Evolutionary conservation across 2,113 vertebrate genomes (phyloP).

Genomic region (Chamaetylas fuelleborni): DNA sequence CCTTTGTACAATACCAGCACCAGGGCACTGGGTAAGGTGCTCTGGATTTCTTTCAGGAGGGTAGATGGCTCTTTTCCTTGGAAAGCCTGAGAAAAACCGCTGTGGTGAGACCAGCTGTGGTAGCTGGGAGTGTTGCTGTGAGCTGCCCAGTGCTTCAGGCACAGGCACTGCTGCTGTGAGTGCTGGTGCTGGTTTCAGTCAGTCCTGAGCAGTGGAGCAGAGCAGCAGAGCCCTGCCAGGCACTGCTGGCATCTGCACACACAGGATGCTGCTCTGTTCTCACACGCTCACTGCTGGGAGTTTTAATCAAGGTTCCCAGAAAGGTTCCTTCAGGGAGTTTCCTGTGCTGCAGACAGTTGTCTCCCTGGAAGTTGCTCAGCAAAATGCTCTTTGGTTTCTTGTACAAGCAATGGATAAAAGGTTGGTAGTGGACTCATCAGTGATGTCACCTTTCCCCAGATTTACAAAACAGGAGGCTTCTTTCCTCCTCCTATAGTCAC

Average conservation of each 20-base stretch:
- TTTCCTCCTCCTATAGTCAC: neutral
- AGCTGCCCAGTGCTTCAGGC: neutral
- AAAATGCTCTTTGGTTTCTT: neutral
- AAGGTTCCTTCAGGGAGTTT: neutral
- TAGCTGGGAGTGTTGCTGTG: neutral
- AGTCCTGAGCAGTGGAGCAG: neutral
- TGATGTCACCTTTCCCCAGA: neutral
- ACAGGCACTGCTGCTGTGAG: neutral
- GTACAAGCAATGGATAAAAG: neutral
- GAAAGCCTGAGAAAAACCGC: neutral
- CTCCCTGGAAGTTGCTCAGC: neutral
- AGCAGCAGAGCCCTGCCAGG: neutral
- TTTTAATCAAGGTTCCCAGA: neutral
- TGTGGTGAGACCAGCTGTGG: neutral
- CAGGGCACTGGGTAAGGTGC: neutral
- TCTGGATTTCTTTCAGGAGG: neutral
- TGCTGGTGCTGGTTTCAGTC: neutral
- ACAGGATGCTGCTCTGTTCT: neutral
- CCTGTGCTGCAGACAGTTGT: neutral
- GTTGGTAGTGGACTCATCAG: neutral
- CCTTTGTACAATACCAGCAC: neutral
- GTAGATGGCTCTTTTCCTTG: neutral
- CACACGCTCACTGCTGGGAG: neutral
- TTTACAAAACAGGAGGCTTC: neutral
- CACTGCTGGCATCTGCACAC: neutral